Evolutionary conservation across 2,888 invertebrate genomes (phyloP), one percentile per base, ranked within the genome.

Genomic region (Cyrtodaria siliqua): DNA sequence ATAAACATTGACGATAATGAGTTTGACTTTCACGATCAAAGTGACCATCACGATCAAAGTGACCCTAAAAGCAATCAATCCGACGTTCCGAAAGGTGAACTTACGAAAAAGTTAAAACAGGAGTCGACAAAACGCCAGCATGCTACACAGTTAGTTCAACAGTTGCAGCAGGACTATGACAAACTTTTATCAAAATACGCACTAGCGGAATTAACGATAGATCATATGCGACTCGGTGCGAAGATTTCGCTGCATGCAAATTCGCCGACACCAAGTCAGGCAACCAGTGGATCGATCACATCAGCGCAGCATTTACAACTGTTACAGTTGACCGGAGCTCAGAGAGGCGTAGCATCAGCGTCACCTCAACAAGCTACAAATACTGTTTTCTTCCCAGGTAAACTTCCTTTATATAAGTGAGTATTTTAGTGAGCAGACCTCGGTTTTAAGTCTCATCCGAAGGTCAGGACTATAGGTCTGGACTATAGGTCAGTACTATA

Each of bases 131-230:
- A 86, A 69, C 71, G 90, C n/a, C 88, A 89, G 59, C 89, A 90
- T 62, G 89, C 90, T 1, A 89, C 89, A 16, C 89, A 90, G 42
- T 82, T 91, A 18, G 88, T 92, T 4, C 86, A 89, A 42, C 91
- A 92, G 70, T 83, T 92, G 20, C 91, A 91, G 72, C 80, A 86
- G 55, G 91, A 93, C 55, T 92, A 92, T 79, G 91, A 92, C 76
- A 88, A 85, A 50, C 82, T 93, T 18, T 83, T 92, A 71, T 91
- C 90, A 27, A 93, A 92, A 75, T 91, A 92, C 73, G 93, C 93
- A 2, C 73, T 89, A 42, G 93, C 93, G 0, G 93, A 93, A 69
- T 87, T 92, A n/a, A 92, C 91, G 18, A 93, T 93, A 50, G 93
- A 93, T 74, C 91, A 92, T 66, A 85, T 92, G 76, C 74, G 92